Percentiles rank a stretch among this genome's conserved stretches.
These are phyloP conservation scores for Montipora capitata DNA, from an alignment of 92 coral and sea anemone genomes.

Conservation along the genomic window DNA sequence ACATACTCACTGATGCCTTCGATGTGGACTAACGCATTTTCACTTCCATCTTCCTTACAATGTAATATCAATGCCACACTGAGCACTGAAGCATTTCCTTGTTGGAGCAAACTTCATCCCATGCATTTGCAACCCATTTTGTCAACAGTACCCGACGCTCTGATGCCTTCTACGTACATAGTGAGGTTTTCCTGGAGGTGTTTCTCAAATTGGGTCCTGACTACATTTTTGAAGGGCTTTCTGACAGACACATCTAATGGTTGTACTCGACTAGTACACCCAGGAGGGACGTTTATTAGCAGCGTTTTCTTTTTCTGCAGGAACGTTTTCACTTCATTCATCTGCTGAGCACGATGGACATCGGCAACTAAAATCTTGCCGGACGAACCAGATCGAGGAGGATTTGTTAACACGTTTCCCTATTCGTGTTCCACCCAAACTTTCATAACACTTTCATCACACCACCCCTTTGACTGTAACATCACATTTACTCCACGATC, in stretches of 20 bases:
- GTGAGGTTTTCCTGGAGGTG: conserved; percentile 57
- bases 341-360: conserved; percentile 64
- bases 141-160: conserved; percentile 63
- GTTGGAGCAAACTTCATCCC: conserved; percentile 44
- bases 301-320: conserved; percentile 41
- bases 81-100: conserved; percentile 34
- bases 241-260: conserved; percentile 33
- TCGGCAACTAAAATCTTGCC: conserved; percentile 64
- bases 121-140: conserved; percentile 60
- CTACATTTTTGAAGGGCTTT: conserved; percentile 48
- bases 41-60: conserved; percentile 13
- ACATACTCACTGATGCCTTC: conserved; percentile 2
- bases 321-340: conserved; percentile 24
- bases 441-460: conserved; percentile 46
- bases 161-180: conserved; percentile 37
- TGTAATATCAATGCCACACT: conserved; percentile 33
- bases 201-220: conserved; percentile 42
- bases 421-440: conserved; percentile 40
- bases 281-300: conserved; percentile 48
- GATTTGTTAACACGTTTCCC: conserved; percentile 59
- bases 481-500: conserved; percentile 32
- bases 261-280: conserved; percentile 35
- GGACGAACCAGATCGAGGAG: conserved; percentile 1
- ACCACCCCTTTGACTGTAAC: conserved; percentile 61
- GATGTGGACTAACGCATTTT: background rate